Evolutionary conservation across 2,888 invertebrate species (phyloP), one percentile per base, ranked within the genome.

Genomic region (Cinara cedri): DNA sequence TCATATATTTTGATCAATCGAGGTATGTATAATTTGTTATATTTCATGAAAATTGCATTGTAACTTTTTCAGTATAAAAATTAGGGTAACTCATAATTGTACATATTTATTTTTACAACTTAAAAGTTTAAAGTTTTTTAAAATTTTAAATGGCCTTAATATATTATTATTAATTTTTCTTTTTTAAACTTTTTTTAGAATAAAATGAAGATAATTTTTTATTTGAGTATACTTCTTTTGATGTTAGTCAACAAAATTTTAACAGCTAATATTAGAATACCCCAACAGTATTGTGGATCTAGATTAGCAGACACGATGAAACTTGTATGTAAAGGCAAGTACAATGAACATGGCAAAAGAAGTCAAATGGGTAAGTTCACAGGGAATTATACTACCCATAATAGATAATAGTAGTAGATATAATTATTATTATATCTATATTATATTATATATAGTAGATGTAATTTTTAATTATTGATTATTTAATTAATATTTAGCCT

Each of bases 241-340:
- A 26, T 34, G 21, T 21, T 78, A 55, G 21, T 60, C 46, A 68
- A 51, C 34, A 70, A 60, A 70, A 60, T 70, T 11, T 60, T 60
- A 11, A 57, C 51, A 13, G 60, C 57, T 3, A 60, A 60, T 42
- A 13, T 55, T 49, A 65, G 26, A n/a, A 1, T 49, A 16, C 55
- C 75, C 10, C 24, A 57, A 26, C 78, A 78, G 49, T 78, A 78
- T 11, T 78, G 78, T 21, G 78, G 78, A 21, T 78, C 78, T 34
- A 55, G 14, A 51, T 68, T 78, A n/a, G 78, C 78, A 60, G 60
- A 78, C n/a, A 68, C 70, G 21, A 60, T 78, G 68, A 60, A n/a
- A 34, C 21, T 49, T 21, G 11, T 78, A 21, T 78, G 78, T 62
- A 55, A 68, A 51, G 24, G 49, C 21, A 46, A 60, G 8, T 78